Base-by-base conservation (phyloP, 2,888 invertebrate species). In the Plagiodera versicolora region DNA sequence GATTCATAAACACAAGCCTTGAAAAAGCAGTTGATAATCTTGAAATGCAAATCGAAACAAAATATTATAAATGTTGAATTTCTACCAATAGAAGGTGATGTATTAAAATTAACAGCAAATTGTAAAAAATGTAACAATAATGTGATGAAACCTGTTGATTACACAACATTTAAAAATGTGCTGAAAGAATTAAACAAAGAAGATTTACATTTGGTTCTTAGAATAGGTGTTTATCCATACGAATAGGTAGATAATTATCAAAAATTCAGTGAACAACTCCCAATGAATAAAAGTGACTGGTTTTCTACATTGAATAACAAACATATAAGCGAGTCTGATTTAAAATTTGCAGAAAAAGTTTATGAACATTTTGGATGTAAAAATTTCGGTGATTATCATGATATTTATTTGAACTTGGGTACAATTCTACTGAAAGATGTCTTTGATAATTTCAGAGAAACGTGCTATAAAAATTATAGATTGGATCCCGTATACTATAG, bases 51-150 rank as follows among this genome's bases (percentile, higher is more conserved):
- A 32, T 32, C 32, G 8, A 8, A 32, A 32, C 32, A 32, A 32
- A 10, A 32, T 9, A 32, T 32, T 9, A 32, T 32, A 10, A 32
- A 32, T 32, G 32, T 32, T 8, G 32, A 32, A 32, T 32, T 32
- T 32, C 32, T 32, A 32, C 32, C 32, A 32, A 32, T 32, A 9
- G 32, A 32, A 32, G 32, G 11, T 10, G 32, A 10, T 8, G 32
- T 32, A 8, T 32, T 32, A 10, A 32, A 32, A 32, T 32, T 32
- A 10, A 32, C 10, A 8, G 48, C 20, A 19, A 48, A 48, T n/a
- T 16, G 52, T 39, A 35, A 17, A 52, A 52, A 52, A 24, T 52
- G 35, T 52, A n/a, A 52, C 39, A 52, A 52, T 35, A 17, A 14
- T 19, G 5, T 52, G 39, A 35, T 14, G 19, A 52, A 52, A 52